Evolutionary conservation across 2,888 invertebrate genomes (phyloP).

Genomic region (Drosophila differens): DNA sequence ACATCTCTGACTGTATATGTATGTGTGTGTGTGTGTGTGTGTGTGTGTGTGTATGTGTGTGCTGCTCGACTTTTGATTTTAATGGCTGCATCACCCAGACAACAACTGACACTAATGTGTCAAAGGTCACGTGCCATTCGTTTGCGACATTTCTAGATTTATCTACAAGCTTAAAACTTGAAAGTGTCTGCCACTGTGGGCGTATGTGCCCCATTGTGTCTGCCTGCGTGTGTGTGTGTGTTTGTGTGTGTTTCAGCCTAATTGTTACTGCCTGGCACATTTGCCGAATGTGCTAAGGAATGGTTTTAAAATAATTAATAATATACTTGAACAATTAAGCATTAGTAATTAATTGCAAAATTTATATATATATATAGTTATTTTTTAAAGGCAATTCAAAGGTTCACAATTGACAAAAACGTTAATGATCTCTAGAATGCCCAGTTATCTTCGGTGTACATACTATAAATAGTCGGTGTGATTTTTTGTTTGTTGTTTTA

Average conservation of each 20-base stretch:
- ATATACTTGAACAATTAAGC: neutral
- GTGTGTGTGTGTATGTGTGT: conserved; percentile 10
- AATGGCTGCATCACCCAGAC: conserved; percentile 44
- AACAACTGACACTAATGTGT: conserved; percentile 84
- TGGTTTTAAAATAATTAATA: conserved; percentile 11
- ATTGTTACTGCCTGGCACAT: neutral
- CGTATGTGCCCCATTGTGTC: conserved; percentile 9
- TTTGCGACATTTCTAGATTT: conserved; percentile 75
- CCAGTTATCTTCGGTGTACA: too few species aligned
- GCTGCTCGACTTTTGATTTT: conserved; percentile 56
- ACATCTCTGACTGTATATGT: conserved; percentile 17
- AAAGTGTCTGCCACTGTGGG: conserved; percentile 39
- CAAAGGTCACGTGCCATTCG: conserved; percentile 84
- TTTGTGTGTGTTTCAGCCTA: neutral
- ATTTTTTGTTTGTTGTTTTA: neutral
- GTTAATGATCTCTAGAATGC: neutral
- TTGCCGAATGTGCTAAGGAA: neutral
- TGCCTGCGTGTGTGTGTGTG: conserved; percentile 4
- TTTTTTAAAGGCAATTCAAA: neutral
- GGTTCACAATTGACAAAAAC: neutral
- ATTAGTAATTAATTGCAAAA: neutral
- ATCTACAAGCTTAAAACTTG: conserved; percentile 59
- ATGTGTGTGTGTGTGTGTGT: conserved; percentile 15
- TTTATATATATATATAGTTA: too few species aligned
- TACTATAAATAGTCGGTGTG: too few species aligned